phyloP scores from a whole-genome alignment of 2,888 invertebrate species.

The Leptinotarsa haldemani region DNA sequence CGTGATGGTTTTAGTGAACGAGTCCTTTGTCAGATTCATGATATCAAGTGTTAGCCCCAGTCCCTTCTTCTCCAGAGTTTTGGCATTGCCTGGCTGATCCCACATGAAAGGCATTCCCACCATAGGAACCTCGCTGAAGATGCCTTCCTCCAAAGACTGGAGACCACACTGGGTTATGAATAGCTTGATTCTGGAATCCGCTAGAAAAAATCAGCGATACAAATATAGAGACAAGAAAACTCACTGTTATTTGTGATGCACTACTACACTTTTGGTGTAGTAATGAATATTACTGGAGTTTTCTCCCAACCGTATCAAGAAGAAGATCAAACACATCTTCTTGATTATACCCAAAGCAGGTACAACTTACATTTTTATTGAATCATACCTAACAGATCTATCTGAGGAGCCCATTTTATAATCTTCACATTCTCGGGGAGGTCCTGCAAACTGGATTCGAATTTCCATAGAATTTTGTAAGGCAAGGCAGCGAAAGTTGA shows the following conservation, averaged over 20 bases:
- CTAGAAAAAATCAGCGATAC: slow-evolving; percentile 34
- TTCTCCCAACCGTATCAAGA: too few species aligned
- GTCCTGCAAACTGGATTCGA: slow-evolving; percentile 37
- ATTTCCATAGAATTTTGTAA: slow-evolving; percentile 47
- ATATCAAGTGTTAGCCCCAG: slow-evolving; percentile 49
- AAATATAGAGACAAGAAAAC: too few species aligned
- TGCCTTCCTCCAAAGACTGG: slow-evolving; percentile 56
- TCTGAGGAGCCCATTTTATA: slow-evolving; percentile 44
- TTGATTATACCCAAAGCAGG: too few species aligned
- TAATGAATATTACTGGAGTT: too few species aligned
- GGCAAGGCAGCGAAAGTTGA: slow-evolving; percentile 43
- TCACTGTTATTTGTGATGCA: too few species aligned
- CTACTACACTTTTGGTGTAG: too few species aligned
- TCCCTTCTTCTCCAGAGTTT: slow-evolving; percentile 46
- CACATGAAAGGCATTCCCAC: slow-evolving; percentile 57
- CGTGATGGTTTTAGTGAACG: slow-evolving; percentile 49
- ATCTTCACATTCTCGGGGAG: slow-evolving; percentile 43
- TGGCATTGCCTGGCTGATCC: slow-evolving; percentile 55
- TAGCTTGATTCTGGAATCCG: slow-evolving; percentile 55
- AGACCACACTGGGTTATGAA: slow-evolving; percentile 57
- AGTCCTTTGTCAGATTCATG: slow-evolving; percentile 51
- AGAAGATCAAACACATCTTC: too few species aligned
- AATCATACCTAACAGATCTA: slow-evolving; percentile 26
- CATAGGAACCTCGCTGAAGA: slow-evolving; percentile 53
- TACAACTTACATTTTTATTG: too few species aligned